These are phyloP conservation scores for Ceyx margarethae DNA, from an alignment of 2,113 vertebrate genomes.

Conservation along the genomic window DNA sequence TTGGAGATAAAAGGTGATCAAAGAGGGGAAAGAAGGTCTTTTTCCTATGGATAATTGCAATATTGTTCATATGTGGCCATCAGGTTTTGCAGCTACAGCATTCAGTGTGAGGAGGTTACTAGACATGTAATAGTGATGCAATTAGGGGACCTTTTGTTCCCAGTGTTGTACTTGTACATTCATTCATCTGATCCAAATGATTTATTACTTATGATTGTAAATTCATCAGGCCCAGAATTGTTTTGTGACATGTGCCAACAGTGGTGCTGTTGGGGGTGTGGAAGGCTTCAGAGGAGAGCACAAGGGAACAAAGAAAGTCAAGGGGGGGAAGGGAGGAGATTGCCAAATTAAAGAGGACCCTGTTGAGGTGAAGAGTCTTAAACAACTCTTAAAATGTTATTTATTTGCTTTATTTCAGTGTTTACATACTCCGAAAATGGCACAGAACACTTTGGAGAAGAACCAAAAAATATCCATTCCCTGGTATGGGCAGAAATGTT, in stretches of 20 bases:
- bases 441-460: constrained; percentile 80
- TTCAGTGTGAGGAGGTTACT: background rate
- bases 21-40: background rate
- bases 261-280: background rate
- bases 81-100: background rate
- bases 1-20: background rate
- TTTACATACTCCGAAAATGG: constrained; percentile 91
- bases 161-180: background rate
- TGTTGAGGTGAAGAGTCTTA: background rate
- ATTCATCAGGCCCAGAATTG: background rate
- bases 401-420: constrained; percentile 77
- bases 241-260: background rate
- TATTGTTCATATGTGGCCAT: background rate
- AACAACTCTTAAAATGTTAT: background rate
- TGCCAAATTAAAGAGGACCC: background rate
- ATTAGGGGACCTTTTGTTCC: background rate
- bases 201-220: background rate
- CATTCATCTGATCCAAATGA: background rate
- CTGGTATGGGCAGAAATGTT: constrained; percentile 67
- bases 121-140: background rate
- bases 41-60: background rate
- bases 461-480: constrained; percentile 75
- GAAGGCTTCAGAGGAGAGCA: background rate
- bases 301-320: background rate
- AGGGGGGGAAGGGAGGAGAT: background rate